Evolutionary conservation across 1,140 invertebrate genomes (phyloP), one percentile per base, ranked within the genome.

Genomic region (Pseudomyrmex concolor): DNA sequence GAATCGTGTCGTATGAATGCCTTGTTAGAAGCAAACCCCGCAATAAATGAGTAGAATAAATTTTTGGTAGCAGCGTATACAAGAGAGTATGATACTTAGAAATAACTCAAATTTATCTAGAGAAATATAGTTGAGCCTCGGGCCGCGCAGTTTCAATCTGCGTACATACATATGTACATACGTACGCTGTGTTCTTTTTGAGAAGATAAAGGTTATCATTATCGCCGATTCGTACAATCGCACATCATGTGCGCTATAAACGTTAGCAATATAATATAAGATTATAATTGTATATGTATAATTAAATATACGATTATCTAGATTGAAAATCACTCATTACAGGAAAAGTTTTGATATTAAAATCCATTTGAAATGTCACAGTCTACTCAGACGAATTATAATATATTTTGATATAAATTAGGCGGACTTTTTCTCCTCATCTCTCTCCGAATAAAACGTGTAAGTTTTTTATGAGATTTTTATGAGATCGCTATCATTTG

Each of bases 371-470:
- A 72, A 62, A 54, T 45, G 59, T 82, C 51, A 12, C 63, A 17
- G 64, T 72, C 67, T 55, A 67, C 70, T 76, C 81, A 55, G 51
- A 50, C 67, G 57, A 86, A 66, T 72, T 74, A 57, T 72, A 66
- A 90, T 90, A 90, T 34, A 90, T 90, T 90, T 87, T 85, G 7
- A 34, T 87, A 90, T 90, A 90, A 89, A 90, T 90, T 90, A 89
- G 62, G 73, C 84, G 59, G 80, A n/a, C 22, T 50, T 15, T 7
- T n/a, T 34, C 34, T 5, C 5, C 34, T 34, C 0, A 5, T 34
- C 1, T 34, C 34, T 34, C 5, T 34, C 50, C 51, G 62, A 84
- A 86, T 85, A 68, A 89, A 90, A 90, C 87, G 83, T 34, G 34
- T 7, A 34, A 34, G 5, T 7, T 34, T 34, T 34, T 34, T 7